Percentiles rank a stretch among this genome's conserved stretches.
Evolutionary conservation across 2,888 invertebrate genomes (phyloP).

Genomic region (Metallyticus violacea): DNA sequence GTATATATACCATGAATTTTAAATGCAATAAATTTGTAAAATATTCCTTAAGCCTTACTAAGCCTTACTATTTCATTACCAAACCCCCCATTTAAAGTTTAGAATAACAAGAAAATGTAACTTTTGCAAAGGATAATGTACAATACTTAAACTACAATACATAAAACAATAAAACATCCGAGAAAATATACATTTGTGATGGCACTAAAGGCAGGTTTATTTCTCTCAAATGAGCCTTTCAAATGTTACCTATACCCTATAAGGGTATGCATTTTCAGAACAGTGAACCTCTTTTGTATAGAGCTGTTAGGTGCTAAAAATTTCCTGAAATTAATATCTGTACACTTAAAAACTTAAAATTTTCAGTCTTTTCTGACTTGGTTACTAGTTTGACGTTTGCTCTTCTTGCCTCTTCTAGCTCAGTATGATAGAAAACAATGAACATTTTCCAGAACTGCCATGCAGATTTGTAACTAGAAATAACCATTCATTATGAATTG

Average conservation of each 20-base stretch:
- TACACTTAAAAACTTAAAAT: neutral
- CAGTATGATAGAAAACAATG: neutral
- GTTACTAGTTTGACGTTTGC: no score
- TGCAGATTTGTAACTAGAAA: neutral
- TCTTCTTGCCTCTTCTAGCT: neutral
- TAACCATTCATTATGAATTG: neutral
- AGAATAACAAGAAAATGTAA: neutral
- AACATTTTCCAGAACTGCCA: neutral
- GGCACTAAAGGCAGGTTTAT: slow-evolving; percentile 15
- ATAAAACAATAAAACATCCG: neutral
- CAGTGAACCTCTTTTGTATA: neutral
- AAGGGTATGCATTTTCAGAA: neutral
- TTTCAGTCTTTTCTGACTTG: neutral
- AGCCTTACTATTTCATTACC: neutral
- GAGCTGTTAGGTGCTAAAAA: neutral
- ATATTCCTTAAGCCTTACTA: neutral
- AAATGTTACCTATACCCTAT: neutral
- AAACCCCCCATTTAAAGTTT: neutral
- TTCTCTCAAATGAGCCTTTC: neutral
- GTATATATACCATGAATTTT: neutral
- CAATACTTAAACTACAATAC: neutral
- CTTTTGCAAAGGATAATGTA: neutral
- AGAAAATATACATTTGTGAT: slow-evolving; percentile 9
- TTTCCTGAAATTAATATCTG: neutral
- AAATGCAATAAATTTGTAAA: neutral